Base-by-base conservation (phyloP, 2,113 vertebrate species). In the Ranitomeya imitator region DNA sequence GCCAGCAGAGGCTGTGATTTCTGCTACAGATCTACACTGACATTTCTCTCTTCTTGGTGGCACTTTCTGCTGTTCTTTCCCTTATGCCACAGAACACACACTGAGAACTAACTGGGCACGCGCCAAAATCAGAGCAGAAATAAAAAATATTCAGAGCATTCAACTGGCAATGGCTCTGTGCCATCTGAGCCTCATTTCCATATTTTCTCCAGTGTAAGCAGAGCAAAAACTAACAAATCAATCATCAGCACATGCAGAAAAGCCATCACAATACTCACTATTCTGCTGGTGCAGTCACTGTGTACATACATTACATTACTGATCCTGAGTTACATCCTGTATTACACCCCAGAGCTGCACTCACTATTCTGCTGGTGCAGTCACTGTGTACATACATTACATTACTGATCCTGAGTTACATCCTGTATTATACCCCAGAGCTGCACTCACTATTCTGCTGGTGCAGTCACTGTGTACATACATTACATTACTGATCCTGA, bases 181-280 rank as follows among this genome's bases (percentile, higher is more conserved):
- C 85, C 85, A 80, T 80, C 61, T 51, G 31, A 37, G 61, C 52
- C 69, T 79, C 45, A 0, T 81, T 51, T 73, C 52, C 78, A 81
- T 51, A 37, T 80, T 57, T 71, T 54, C 45, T 59, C 54, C 37
- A 31, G 57, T 9, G 19, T 79, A 78, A 86, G 60, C 63, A 81
- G 23, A 80, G 45, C 51, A 15, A n/a, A n/a, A 37, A 61, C 21
- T 19, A 61, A 61, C 6, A 85, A 18, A 85, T 52, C 7, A 18
- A 85, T 52, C 7, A 16, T 76, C 79, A 60, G 79, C n/a, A 59
- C 54, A 59, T 2, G 55, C 7, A 26, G 55, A 37, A 57, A 9
- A 31, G 79, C 15, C 79, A 31, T 19, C 10, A 79, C 76, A 23
- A 11, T 26, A 31, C 26, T 31, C 26, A 31, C 26, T 31, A 31